Base-by-base conservation (phyloP, 53 echinoderm and acorn worm species). In the Echinarachnius parma region DNA sequence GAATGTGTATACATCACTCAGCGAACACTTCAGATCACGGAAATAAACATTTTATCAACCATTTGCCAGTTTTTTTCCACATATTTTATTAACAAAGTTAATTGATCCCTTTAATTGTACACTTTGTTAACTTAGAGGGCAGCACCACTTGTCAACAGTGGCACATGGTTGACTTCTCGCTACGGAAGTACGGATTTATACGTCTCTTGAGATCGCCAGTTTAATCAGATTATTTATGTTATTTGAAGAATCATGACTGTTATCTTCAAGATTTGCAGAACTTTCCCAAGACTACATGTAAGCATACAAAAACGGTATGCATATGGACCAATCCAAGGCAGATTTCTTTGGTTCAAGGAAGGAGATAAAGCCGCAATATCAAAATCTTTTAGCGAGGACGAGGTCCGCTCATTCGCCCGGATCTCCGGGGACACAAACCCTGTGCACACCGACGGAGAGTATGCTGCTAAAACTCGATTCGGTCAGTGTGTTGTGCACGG, bases 401-500 rank as follows among this genome's bases (percentile, higher is more conserved):
- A 89, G 28, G 85, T 89, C 26, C 63, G 50, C 18, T 44, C 46
- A 31, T 89, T 89, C 57, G 81, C 89, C 37, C 66, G 80, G 24
- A 56, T 89, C 55, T 81, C 69, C 24, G 77, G 77, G 20, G 89
- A 89, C 64, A 48, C 46, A 2, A 89, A 89, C 64, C 89, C 89
- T 5, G 30, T 89, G 24, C 89, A 89, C 45, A 29, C 39, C 36
- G 77, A 84, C 64, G 78, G 48, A 22, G 76, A 84, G 44, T 89
- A 77, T 58, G 89, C 89, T 21, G 47, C 81, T 23, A 81, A 30
- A 22, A 71, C 84, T 10, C 70, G 84, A 27, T 89, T 77, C 65
- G 81, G 78, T 21, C 53, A 47, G 13, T 72, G 81, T 29, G 78
- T 89, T 42, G 89, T 89, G 20, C 89, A 89, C 60, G 89, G 89